Evolutionary conservation across 2,888 invertebrate species (phyloP), one percentile per base, ranked within the genome.

Genomic region (Tetranychus truncatus): DNA sequence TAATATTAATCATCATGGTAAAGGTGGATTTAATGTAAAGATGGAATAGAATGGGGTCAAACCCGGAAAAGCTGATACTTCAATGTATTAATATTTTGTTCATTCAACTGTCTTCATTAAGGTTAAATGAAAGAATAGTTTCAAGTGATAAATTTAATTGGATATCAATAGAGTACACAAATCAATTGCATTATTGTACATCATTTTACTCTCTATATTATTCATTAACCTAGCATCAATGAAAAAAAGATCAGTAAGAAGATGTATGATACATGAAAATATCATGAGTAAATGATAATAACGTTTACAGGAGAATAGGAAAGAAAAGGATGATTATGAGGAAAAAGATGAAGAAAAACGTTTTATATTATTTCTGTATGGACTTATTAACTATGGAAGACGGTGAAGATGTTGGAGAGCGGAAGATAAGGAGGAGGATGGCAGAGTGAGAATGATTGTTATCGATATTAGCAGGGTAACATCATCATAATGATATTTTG

Each of bases 371-470:
- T 55, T 15, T 55, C 55, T 34, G 34, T 34, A 34, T 34, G 34
- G 34, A 5, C 34, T 34, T 34, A 34, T 34, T 34, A 34, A 34
- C 34, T 34, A 34, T 34, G 34, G 34, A 34, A 34, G 34, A 34
- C 34, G 34, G 34, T 34, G 18, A 66, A 20, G 66, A 66, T 20
- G 20, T n/a, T 18, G 66, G 66, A 66, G 20, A 66, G 66, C 3
- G 66, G 66, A 66, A 66, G 66, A 20, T 18, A 66, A 20, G 66
- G 66, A 66, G 66, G 66, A 66, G 66, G 20, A 34, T 24, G 69
- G 34, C 11, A n/a, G n/a, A 9, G n/a, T 11, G n/a, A 9, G n/a
- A 69, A 34, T 20, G 69, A 34, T 69, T 34, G 21, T 69, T 20
- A 34, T 69, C 69, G n/a, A 55, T 55, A 55, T 55, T 55, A 55